These are phyloP conservation scores for Buathra laborator DNA, from an alignment of 2,888 invertebrate species.

Conservation along the genomic window DNA sequence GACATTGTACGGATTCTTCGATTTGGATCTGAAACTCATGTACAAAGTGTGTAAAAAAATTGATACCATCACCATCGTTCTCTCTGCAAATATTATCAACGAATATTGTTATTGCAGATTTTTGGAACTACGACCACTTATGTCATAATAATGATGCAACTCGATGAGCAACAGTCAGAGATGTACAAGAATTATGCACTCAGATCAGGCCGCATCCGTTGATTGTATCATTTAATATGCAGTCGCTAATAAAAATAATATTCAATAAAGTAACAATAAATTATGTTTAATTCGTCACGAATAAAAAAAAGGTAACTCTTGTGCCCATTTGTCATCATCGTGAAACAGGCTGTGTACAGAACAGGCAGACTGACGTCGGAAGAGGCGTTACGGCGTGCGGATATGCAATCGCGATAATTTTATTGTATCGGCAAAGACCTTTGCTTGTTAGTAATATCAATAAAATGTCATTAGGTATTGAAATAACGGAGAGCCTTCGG, in stretches of 20 bases:
- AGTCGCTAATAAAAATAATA: neutral
- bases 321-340: neutral
- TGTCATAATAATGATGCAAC: conserved; percentile 18
- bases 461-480: conserved; percentile 3
- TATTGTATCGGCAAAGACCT: neutral
- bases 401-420: conserved; percentile 19
- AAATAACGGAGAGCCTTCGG: neutral
- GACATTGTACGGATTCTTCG: conserved; percentile 40
- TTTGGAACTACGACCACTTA: conserved; percentile 34
- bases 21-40: conserved; percentile 34
- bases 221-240: neutral
- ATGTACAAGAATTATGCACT: neutral
- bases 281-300: neutral
- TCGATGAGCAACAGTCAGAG: conserved; percentile 4
- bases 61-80: neutral
- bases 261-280: neutral
- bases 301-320: neutral
- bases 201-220: conserved; percentile 25
- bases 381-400: neutral
- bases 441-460: neutral
- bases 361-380: neutral
- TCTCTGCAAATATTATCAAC: neutral
- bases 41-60: conserved; percentile 45
- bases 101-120: conserved; percentile 23
- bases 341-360: neutral